These are phyloP conservation scores for Vulpes vulpes DNA, from an alignment of 2,113 vertebrate species.

Conservation along the genomic window DNA sequence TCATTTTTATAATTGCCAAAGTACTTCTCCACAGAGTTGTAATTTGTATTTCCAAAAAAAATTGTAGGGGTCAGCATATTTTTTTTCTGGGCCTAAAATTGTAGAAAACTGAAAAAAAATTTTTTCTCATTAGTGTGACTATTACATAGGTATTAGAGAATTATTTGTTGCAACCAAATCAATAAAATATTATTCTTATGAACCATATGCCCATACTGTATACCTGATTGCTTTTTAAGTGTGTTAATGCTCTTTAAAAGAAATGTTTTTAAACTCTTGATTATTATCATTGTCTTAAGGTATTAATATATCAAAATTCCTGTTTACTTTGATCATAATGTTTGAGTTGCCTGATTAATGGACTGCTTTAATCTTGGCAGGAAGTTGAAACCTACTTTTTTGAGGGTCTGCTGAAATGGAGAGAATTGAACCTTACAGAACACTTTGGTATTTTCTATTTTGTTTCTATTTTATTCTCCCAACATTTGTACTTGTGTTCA, in stretches of 20 bases:
- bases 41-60: slow-evolving; percentile 23
- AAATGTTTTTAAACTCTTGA: slow-evolving; percentile 26
- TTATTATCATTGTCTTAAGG: not conserved
- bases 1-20: not conserved
- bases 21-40: not conserved
- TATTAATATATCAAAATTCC: not conserved
- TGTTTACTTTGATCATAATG: not conserved
- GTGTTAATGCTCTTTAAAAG: not conserved
- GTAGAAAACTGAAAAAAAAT: not conserved
- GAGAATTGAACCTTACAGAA: slow-evolving; percentile 95
- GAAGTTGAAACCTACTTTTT: slow-evolving; percentile 98
- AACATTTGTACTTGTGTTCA: not conserved
- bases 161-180: slow-evolving; percentile 8
- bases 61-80: not conserved
- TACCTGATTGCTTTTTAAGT: not conserved
- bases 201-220: not conserved
- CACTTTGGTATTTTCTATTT: slow-evolving; percentile 92
- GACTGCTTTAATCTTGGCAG: slow-evolving; percentile 86
- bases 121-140: not conserved
- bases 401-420: slow-evolving; percentile 97
- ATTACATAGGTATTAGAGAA: not conserved
- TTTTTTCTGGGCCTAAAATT: slow-evolving; percentile 21
- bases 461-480: slow-evolving; percentile 53
- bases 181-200: not conserved
- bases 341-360: slow-evolving; percentile 60